A percentile compares a stretch with the other conserved stretches of the same genome.
Conservation (phyloP, 2,113 vertebrate genomes). For the Engraulis encrasicolus region DNA sequence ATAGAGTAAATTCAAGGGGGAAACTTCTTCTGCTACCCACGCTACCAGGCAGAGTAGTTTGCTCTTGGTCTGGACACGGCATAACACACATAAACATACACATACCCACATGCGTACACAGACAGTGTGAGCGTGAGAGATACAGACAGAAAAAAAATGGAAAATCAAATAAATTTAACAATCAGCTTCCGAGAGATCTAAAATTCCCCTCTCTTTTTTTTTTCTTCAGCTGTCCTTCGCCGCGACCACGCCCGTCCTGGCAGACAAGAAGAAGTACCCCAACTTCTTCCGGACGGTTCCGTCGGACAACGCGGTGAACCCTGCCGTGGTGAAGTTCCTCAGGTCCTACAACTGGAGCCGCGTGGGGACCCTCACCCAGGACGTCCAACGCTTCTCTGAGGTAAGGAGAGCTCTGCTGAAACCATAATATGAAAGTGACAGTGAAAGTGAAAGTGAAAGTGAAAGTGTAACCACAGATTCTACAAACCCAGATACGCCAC, state of each 20-base stretch:
- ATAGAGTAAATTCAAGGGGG: no score
- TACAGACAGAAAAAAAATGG: not conserved
- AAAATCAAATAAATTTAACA: no score
- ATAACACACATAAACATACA: no score
- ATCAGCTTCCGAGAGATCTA: not conserved
- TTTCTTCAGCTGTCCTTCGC: conserved; percentile 92
- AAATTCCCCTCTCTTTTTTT: conserved; percentile 40
- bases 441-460: no score
- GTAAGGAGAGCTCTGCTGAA: conserved; percentile 69
- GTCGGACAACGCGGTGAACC: conserved; percentile 97
- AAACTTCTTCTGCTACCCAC: no score
- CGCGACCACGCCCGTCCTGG: conserved; percentile 95
- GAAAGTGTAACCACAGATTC: no score
- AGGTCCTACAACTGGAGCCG: conserved; percentile 93
- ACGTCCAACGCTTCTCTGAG: conserved; percentile 98
- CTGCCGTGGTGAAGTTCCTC: conserved; percentile 94
- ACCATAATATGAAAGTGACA: no score
- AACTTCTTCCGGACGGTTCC: conserved; percentile 99
- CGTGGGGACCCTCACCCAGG: conserved; percentile 96
- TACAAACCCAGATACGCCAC: no score
- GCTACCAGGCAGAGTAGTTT: no score
- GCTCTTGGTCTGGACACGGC: no score
- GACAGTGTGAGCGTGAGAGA: no score
- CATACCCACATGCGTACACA: no score
- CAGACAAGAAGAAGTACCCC: conserved; percentile 98